Percentiles rank a stretch among this genome's conserved stretches.
These are phyloP conservation scores for Smithornis capensis DNA, from an alignment of 2,113 vertebrate genomes.

Conservation along the genomic window DNA sequence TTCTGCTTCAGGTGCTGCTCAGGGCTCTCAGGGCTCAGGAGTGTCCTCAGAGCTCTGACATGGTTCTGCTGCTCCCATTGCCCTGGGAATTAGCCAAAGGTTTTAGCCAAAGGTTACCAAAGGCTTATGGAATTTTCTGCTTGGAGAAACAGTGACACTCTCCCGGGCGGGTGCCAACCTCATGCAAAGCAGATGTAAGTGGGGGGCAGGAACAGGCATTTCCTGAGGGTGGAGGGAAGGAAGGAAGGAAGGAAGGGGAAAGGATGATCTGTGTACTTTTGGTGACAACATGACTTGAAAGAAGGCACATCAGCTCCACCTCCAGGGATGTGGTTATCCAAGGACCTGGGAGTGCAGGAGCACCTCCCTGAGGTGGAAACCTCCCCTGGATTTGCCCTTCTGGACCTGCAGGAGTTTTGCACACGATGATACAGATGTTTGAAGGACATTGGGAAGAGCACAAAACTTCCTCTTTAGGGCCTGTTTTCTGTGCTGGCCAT, in stretches of 20 bases:
- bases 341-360: neutral
- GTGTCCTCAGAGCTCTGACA: neutral
- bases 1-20: neutral
- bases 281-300: neutral
- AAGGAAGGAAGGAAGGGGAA: neutral
- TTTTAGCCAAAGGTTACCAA: neutral
- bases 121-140: neutral
- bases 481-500: neutral
- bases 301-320: neutral
- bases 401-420: neutral
- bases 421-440: fast-evolving
- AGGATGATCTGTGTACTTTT: neutral
- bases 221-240: neutral
- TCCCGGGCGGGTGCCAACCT: neutral
- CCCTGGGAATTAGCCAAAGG: neutral
- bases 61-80: neutral
- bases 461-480: neutral
- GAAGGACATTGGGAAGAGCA: neutral
- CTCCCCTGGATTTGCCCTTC: neutral
- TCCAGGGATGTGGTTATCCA: neutral
- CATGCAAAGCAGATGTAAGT: neutral
- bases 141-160: neutral
- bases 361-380: neutral
- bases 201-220: neutral
- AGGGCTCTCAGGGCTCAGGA: neutral